phyloP scores from a whole-genome alignment of 2,797 vertebrate genomes.

The Amphiprion clarkii region DNA sequence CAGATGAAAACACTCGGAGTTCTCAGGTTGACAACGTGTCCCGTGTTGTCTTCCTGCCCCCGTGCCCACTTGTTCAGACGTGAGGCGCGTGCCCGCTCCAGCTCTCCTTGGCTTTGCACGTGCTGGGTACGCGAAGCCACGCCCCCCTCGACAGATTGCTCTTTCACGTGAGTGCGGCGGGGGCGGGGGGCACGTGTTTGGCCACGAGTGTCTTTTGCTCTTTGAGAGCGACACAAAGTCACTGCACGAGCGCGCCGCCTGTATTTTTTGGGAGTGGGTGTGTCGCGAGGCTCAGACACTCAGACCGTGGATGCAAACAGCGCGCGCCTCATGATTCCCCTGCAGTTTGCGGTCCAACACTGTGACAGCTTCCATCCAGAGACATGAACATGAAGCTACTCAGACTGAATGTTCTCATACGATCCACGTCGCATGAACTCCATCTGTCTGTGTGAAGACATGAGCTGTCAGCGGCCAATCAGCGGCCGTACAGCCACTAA shows the following conservation, averaged over 20 bases:
- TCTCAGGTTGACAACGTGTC: not conserved
- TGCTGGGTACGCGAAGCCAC: constrained; percentile 50
- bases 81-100: constrained; percentile 34
- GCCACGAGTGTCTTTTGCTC: constrained; percentile 62
- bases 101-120: constrained; percentile 55
- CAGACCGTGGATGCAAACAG: no score
- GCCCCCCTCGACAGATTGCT: constrained; percentile 68
- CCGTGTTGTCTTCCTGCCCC: not conserved
- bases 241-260: not conserved
- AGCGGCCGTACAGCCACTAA: not conserved
- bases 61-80: constrained; percentile 25
- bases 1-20: no score
- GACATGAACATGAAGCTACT: not conserved
- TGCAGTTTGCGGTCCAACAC: not conserved
- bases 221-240: not conserved
- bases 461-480: constrained; percentile 16
- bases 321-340: no score
- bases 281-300: not conserved
- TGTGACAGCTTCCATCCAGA: not conserved
- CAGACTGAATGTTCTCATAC: not conserved
- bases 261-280: not conserved
- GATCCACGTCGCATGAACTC: no score
- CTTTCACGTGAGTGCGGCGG: constrained; percentile 64
- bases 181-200: constrained; percentile 74
- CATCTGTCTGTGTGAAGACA: no score